phyloP scores from a whole-genome alignment of 2,888 invertebrate genomes.

The Parnassius mnemosyne region DNA sequence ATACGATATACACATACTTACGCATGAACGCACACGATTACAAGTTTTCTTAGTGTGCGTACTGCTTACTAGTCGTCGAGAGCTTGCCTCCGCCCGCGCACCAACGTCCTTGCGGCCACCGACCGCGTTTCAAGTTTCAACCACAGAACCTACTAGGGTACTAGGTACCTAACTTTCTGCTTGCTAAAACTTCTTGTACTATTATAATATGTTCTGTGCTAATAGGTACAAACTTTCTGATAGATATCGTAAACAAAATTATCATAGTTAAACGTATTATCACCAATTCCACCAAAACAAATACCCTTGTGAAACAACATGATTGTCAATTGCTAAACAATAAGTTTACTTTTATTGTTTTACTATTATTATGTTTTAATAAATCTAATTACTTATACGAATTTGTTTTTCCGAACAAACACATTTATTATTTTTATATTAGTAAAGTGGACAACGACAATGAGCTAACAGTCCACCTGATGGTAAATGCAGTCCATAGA shows the following conservation, averaged over 20 bases:
- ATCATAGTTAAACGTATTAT: not conserved
- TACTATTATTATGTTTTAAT: too few species aligned
- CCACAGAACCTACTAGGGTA: conserved; percentile 30
- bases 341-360: too few species aligned
- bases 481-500: too few species aligned
- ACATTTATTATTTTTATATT: too few species aligned
- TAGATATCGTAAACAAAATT: conserved; percentile 25
- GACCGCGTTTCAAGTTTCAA: conserved; percentile 50
- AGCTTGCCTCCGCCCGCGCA: conserved; percentile 71
- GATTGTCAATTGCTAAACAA: too few species aligned
- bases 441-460: too few species aligned
- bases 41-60: conserved; percentile 6
- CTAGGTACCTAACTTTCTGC: conserved; percentile 12
- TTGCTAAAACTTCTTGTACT: not conserved
- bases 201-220: too few species aligned
- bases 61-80: conserved; percentile 44
- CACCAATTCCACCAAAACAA: too few species aligned
- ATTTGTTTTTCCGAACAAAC: too few species aligned
- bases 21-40: conserved; percentile 36
- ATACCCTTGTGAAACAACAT: too few species aligned
- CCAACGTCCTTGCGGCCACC: conserved; percentile 78
- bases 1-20: conserved; percentile 27
- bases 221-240: conserved; percentile 11
- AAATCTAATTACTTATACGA: too few species aligned
- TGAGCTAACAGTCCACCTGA: too few species aligned